A percentile compares a stretch with the other conserved stretches of the same genome.
Evolutionary conservation across 2,888 invertebrate genomes (phyloP).

Genomic region (Eilema griseolum): DNA sequence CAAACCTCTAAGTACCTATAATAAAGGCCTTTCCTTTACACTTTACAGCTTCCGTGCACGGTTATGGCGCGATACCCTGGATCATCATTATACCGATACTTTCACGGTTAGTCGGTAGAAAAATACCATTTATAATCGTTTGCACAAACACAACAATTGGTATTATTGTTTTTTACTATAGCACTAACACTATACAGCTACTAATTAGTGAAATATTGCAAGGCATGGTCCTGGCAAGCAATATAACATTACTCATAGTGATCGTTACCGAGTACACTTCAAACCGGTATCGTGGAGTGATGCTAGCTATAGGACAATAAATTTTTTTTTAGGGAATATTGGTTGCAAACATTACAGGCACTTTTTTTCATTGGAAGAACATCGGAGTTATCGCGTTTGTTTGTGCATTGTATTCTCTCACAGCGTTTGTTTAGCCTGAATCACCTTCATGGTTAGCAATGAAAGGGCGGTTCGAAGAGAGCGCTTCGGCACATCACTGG

Average conservation of each 20-base stretch:
- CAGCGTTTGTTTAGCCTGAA: slow-evolving; percentile 43
- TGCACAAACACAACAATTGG: slow-evolving; percentile 36
- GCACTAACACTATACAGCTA: slow-evolving; percentile 42
- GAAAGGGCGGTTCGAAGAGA: slow-evolving; percentile 52
- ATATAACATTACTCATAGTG: slow-evolving; percentile 33
- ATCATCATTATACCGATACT: slow-evolving; percentile 40
- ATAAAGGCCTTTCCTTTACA: slow-evolving; percentile 38
- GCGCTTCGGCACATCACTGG: slow-evolving; percentile 47
- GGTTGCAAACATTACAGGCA: slow-evolving; percentile 56
- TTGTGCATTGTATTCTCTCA: slow-evolving; percentile 38
- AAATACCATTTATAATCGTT: slow-evolving; percentile 39
- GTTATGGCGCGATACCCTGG: slow-evolving; percentile 45
- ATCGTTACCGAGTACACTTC: slow-evolving; percentile 56
- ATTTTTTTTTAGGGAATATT: slow-evolving; percentile 53
- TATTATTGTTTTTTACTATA: slow-evolving; percentile 50
- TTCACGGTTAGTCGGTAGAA: slow-evolving; percentile 38
- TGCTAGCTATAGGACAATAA: slow-evolving; percentile 50
- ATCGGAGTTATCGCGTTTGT: slow-evolving; percentile 48
- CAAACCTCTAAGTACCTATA: slow-evolving; percentile 22
- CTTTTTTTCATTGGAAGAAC: slow-evolving; percentile 46
- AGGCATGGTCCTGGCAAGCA: slow-evolving; percentile 42
- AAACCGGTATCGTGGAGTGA: slow-evolving; percentile 51
- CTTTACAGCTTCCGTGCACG: slow-evolving; percentile 33
- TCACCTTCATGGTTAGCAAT: slow-evolving; percentile 56
- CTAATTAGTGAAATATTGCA: slow-evolving; percentile 55